A percentile compares a stretch with the other conserved stretches of the same genome.
Conservation (phyloP, 2,888 invertebrate genomes). For the Andrena fulva region DNA sequence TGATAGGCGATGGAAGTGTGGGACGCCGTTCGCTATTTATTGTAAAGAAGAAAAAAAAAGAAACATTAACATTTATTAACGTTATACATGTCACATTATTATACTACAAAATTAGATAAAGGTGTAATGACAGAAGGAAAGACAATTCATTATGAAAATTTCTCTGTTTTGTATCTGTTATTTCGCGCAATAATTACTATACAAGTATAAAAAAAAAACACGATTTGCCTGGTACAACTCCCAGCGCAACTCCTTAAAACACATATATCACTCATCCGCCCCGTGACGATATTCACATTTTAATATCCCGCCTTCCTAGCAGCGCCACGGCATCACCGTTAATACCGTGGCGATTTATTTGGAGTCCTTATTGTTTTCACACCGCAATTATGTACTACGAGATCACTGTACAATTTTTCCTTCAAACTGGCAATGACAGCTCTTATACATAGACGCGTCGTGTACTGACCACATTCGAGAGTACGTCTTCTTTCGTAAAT, state of each 20-base stretch:
- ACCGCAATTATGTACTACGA: constrained; percentile 52
- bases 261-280: constrained; percentile 46
- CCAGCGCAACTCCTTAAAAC: constrained; percentile 38
- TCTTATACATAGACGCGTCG: constrained; percentile 15
- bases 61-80: constrained; percentile 83
- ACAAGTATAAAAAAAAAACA: constrained; percentile 55
- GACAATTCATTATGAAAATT: constrained; percentile 63
- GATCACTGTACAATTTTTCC: constrained; percentile 59
- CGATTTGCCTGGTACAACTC: constrained; percentile 30
- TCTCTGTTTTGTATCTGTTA: constrained; percentile 62
- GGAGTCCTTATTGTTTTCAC: constrained; percentile 42
- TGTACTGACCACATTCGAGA: constrained; percentile 39
- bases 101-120: constrained; percentile 76
- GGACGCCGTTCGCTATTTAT: constrained; percentile 71
- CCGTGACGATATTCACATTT: constrained; percentile 33
- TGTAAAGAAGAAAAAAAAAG: constrained; percentile 73
- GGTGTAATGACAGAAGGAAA: constrained; percentile 74
- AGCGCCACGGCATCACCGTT: constrained; percentile 20
- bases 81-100: constrained; percentile 77
- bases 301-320: constrained; percentile 25
- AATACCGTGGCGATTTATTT: constrained; percentile 42
- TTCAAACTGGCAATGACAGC: constrained; percentile 49
- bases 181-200: constrained; percentile 53
- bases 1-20: constrained; percentile 45
- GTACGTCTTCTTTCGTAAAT: constrained; percentile 31